Evolutionary conservation across 2,797 vertebrate species (phyloP).

Genomic region (Clarias fuscus): DNA sequence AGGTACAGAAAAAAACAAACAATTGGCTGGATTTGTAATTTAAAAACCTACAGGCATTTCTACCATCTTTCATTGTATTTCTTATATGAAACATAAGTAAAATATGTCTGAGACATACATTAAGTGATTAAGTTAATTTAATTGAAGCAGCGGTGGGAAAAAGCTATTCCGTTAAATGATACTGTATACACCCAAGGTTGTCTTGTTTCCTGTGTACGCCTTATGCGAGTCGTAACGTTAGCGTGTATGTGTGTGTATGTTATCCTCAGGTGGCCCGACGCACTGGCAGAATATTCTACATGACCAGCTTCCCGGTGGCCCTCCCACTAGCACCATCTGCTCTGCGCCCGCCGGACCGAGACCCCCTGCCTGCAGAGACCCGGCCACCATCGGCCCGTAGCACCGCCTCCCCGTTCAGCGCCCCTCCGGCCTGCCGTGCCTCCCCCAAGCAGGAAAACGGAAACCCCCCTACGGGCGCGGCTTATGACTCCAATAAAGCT

Average conservation of each 20-base stretch:
- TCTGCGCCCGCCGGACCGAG: slow-evolving; percentile 74
- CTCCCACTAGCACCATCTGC: slow-evolving; percentile 86
- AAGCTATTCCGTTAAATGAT: not conserved
- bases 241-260: slow-evolving; percentile 52
- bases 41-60: not conserved
- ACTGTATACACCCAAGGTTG: not conserved
- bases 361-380: slow-evolving; percentile 69
- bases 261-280: slow-evolving; percentile 86
- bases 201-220: slow-evolving; percentile 21
- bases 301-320: slow-evolving; percentile 92
- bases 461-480: slow-evolving; percentile 65
- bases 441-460: slow-evolving; percentile 91
- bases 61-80: not conserved
- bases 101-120: not conserved
- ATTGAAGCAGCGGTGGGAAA: not conserved
- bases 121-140: not conserved
- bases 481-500: slow-evolving; percentile 78
- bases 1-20: not conserved
- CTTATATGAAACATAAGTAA: not conserved
- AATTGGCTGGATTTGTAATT: no score
- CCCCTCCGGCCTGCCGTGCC: slow-evolving; percentile 71
- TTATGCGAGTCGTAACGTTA: slow-evolving; percentile 49
- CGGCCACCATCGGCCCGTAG: slow-evolving; percentile 82
- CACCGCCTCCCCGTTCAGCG: slow-evolving; percentile 81
- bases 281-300: slow-evolving; percentile 90